A percentile compares a stretch with the other conserved stretches of the same genome.
Conservation (phyloP, 2,113 vertebrate genomes). For the Mormoops blainvillei region DNA sequence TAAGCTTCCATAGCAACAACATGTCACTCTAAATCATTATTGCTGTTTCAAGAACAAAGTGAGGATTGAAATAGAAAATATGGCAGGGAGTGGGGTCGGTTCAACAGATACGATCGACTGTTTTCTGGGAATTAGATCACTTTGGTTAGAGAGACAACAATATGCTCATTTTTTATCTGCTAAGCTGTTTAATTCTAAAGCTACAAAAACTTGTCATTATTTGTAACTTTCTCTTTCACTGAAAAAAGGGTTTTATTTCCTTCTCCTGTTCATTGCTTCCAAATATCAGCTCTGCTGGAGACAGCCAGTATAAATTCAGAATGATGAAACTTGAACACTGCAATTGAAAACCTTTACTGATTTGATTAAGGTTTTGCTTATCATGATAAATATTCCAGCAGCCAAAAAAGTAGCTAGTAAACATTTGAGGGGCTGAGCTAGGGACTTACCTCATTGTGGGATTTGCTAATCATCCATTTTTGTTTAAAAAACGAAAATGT, state of each 20-base stretch:
- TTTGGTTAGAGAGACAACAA: neutral
- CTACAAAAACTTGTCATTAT: constrained; percentile 38
- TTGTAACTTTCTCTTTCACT: constrained; percentile 44
- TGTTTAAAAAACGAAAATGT: constrained; percentile 58
- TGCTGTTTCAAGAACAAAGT: constrained; percentile 16
- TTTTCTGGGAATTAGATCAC: constrained; percentile 39
- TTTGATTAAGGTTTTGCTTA: constrained; percentile 59
- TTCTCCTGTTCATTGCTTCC: constrained; percentile 37
- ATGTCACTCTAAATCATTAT: constrained; percentile 54
- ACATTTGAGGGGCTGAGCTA: constrained; percentile 42
- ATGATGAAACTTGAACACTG: neutral
- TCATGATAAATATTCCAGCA: constrained; percentile 48
- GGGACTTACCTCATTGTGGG: constrained; percentile 60
- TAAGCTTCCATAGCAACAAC: constrained; percentile 16
- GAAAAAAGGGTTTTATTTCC: neutral
- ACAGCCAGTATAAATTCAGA: constrained; percentile 8
- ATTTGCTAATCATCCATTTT: constrained; percentile 54
- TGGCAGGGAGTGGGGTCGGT: constrained; percentile 12
- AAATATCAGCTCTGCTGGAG: constrained; percentile 22
- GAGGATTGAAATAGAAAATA: constrained; percentile 52
- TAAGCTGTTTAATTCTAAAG: constrained; percentile 37
- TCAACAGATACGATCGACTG: constrained; percentile 27
- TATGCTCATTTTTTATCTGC: constrained; percentile 48
- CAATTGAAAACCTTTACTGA: constrained; percentile 47
- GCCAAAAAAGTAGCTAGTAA: constrained; percentile 58